A percentile compares a stretch with the other conserved stretches of the same genome.
Evolutionary conservation across 2,113 vertebrate genomes (phyloP).

Genomic region (Andinoacara biseriatus): DNA sequence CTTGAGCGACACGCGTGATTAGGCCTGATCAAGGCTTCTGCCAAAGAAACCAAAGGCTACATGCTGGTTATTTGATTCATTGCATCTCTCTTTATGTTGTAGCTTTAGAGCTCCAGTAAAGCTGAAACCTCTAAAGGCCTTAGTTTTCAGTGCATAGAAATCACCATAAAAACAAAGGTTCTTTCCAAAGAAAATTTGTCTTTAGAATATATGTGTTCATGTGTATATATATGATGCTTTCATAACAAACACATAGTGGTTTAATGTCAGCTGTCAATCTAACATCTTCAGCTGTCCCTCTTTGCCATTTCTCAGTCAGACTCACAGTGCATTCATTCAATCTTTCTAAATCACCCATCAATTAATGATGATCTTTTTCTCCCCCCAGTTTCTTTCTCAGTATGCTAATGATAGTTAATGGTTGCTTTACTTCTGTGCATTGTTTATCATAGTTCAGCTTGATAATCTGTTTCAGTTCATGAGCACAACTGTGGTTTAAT

Average conservation of each 20-base stretch:
- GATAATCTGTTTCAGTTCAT: slow-evolving; percentile 64
- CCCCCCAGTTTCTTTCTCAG: slow-evolving; percentile 10
- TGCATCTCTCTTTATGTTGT: neutral
- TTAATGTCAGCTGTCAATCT: slow-evolving; percentile 46
- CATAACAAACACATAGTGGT: neutral
- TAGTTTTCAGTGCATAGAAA: neutral
- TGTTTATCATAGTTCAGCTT: slow-evolving; percentile 64
- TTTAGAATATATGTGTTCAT: neutral
- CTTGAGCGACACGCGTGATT: neutral
- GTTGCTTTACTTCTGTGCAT: slow-evolving; percentile 56
- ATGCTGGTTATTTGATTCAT: slow-evolving; percentile 1
- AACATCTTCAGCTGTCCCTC: slow-evolving; percentile 30
- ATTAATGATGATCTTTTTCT: slow-evolving; percentile 39
- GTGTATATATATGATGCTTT: neutral
- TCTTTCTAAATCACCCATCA: slow-evolving; percentile 54
- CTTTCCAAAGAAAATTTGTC: neutral
- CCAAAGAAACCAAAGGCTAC: neutral
- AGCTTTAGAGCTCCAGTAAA: neutral
- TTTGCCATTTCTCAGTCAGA: slow-evolving; percentile 40
- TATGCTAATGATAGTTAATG: slow-evolving; percentile 70
- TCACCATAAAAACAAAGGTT: neutral
- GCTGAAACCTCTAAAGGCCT: neutral
- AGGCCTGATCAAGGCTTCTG: slow-evolving; percentile 6
- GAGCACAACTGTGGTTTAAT: slow-evolving; percentile 64
- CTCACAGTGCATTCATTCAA: slow-evolving; percentile 46